Evolutionary conservation across 2,113 vertebrate genomes (phyloP), one percentile per base, ranked within the genome.

Genomic region (Callipepla californica): DNA sequence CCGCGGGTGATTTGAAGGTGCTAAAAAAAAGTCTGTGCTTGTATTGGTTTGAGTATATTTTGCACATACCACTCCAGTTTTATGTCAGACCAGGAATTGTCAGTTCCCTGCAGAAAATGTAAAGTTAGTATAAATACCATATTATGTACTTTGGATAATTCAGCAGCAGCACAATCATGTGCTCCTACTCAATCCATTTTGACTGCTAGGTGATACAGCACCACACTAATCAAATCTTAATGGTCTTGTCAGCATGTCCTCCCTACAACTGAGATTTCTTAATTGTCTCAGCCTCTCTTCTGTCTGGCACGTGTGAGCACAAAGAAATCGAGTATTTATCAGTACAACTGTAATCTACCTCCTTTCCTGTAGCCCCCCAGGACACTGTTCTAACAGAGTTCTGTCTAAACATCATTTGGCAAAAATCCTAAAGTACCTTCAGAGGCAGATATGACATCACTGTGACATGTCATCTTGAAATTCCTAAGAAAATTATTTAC

Each of bases 251-350:
- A 87, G 34, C 11, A 3, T 76, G 34, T 65, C 66, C 61, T 81
- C 65, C 57, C 47, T 22, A 73, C 93, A 95, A 85, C 83, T 79
- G 66, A 95, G 86, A 72, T 93, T 91, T 95, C 90, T 83, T 93
- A 91, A 95, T 95, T 95, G 78, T 91, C 48, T 87, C 89, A 68
- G 69, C 67, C 80, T 69, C 57, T 81, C 70, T 81, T 89, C 75
- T 59, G 38, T 89, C 76, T 94, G 62, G 32, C 69, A 79, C 69
- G 22, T 12, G 9, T 36, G 70, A 94, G 68, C 70, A 95, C 88
- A 95, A 94, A 96, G 85, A 95, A 87, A 84, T 85, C 47, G 91
- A 92, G 53, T 95, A 90, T 95, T 91, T 90, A 91, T 84, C 86
- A 96, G 93, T 2, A 11, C 95, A 96, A 79, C 66, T 89, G 82